These are phyloP conservation scores for Magallana gigas DNA, from an alignment of 1,140 invertebrate species.

Conservation along the genomic window DNA sequence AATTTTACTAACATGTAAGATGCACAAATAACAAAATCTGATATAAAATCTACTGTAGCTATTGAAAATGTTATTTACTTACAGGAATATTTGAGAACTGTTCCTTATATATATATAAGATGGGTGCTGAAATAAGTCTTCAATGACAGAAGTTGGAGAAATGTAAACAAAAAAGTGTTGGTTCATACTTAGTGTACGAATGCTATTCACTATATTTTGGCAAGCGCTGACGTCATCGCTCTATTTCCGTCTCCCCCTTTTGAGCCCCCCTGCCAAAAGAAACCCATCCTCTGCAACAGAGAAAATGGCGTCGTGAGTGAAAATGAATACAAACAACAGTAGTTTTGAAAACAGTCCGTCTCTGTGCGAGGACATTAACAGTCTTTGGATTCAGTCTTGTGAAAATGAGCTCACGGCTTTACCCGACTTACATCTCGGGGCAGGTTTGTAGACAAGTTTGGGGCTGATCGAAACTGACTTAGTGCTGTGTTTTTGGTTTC, in stretches of 20 bases:
- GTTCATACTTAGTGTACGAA: too few species aligned
- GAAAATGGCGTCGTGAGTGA: conserved; percentile 36
- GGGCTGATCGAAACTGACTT: neutral
- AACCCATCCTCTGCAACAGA: conserved; percentile 34
- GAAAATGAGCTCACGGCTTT: conserved; percentile 13
- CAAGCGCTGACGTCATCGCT: conserved; percentile 17
- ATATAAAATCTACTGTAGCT: too few species aligned
- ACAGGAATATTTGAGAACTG: too few species aligned
- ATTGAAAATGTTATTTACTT: too few species aligned
- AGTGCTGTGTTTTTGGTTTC: conserved; percentile 18
- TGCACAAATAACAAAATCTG: too few species aligned
- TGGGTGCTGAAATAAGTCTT: too few species aligned
- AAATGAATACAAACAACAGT: conserved; percentile 38
- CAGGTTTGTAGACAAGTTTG: neutral
- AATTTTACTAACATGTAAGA: too few species aligned
- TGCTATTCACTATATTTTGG: neutral
- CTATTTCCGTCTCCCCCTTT: neutral
- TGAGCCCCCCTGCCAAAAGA: conserved; percentile 21
- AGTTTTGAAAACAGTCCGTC: conserved; percentile 33
- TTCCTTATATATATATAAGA: too few species aligned
- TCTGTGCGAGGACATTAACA: neutral
- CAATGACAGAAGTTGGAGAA: too few species aligned
- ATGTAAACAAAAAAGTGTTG: too few species aligned
- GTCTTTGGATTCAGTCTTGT: neutral
- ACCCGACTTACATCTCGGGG: conserved; percentile 12